These are phyloP conservation scores for Pangasius macronema DNA, from an alignment of 2,797 vertebrate species.

Conservation along the genomic window DNA sequence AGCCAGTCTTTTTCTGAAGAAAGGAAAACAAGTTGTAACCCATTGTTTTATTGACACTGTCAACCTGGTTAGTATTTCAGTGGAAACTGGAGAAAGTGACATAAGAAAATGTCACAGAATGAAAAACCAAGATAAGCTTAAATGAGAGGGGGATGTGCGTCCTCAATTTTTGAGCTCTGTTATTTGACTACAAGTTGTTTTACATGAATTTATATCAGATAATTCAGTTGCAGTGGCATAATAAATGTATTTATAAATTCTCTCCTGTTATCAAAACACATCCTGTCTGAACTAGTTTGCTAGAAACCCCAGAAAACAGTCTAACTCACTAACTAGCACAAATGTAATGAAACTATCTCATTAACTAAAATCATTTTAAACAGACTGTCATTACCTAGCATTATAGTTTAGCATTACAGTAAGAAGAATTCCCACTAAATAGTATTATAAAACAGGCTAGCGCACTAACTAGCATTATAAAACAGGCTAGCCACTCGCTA, in stretches of 20 bases:
- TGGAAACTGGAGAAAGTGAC: neutral
- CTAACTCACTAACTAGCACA: neutral
- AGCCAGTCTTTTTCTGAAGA: neutral
- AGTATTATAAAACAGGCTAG: neutral
- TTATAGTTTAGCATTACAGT: neutral
- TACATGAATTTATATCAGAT: neutral
- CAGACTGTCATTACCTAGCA: neutral
- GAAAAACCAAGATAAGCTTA: neutral
- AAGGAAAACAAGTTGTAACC: slow-evolving; percentile 18
- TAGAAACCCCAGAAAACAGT: neutral
- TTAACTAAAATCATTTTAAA: neutral
- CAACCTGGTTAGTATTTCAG: neutral
- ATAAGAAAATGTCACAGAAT: neutral
- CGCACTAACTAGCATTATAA: neutral
- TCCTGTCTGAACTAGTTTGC: neutral
- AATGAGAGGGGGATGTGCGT: neutral
- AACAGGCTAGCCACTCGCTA: neutral
- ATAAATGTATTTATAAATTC: neutral
- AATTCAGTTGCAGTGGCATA: neutral
- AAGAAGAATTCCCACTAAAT: neutral
- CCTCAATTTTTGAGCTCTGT: neutral
- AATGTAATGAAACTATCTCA: too few species aligned
- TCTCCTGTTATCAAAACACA: neutral
- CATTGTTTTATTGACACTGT: slow-evolving; percentile 11
- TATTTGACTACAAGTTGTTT: neutral